A percentile compares a stretch with the other conserved stretches of the same genome.
These are phyloP conservation scores for Intellagama lesueurii DNA, from an alignment of 2,797 vertebrate species.

Conservation along the genomic window DNA sequence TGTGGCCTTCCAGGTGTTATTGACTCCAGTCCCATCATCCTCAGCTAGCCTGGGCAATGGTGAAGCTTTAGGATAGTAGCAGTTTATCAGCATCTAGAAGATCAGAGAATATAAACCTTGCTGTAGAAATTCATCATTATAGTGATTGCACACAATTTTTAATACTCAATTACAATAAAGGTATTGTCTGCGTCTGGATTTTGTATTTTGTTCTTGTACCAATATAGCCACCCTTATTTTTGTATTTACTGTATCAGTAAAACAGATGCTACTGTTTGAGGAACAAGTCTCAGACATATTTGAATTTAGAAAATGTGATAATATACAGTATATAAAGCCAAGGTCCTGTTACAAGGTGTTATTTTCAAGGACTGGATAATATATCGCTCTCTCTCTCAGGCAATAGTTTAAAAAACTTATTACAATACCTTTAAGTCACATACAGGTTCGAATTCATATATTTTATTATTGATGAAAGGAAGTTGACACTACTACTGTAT, in stretches of 20 bases:
- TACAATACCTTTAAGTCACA: not conserved
- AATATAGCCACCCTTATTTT: not conserved
- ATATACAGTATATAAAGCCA: not conserved
- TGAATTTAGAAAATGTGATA: not conserved
- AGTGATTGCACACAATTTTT: not conserved
- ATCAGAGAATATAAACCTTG: not conserved
- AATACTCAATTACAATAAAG: no score
- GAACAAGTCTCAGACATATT: not conserved
- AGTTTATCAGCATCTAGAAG: not conserved
- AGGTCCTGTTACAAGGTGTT: not conserved
- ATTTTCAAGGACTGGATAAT: no score
- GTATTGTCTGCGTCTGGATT: no score
- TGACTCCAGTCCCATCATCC: not conserved
- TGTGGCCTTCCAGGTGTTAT: not conserved
- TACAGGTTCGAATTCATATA: not conserved
- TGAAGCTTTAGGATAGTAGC: not conserved
- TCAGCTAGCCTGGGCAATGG: not conserved
- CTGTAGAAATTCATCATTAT: not conserved
- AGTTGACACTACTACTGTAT: constrained; percentile 77
- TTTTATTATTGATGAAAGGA: not conserved
- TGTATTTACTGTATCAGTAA: not conserved
- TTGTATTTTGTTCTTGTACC: not conserved
- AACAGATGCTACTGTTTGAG: not conserved
- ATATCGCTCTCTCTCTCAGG: not conserved
- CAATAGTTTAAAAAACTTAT: not conserved